These are phyloP conservation scores for Gadus chalcogrammus DNA, from an alignment of 2,113 vertebrate genomes.

Conservation along the genomic window DNA sequence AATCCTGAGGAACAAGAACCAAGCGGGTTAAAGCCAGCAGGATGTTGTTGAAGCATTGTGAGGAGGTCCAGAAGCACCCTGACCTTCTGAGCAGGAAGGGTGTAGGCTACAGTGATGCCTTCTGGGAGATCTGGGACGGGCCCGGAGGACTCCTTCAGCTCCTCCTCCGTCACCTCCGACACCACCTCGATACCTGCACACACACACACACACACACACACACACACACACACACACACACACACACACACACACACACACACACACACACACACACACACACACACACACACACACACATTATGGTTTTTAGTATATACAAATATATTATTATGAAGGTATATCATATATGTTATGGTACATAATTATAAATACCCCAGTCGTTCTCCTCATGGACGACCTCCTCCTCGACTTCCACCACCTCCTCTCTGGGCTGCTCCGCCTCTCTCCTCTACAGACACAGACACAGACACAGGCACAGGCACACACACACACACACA, in stretches of 20 bases:
- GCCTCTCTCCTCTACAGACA: slow-evolving; percentile 76
- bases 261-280: no score
- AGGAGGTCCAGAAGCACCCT: background rate
- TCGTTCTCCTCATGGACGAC: slow-evolving; percentile 91
- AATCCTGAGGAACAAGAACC: no score
- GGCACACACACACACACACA: no score
- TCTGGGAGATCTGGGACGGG: slow-evolving; percentile 83
- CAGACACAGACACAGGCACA: no score
- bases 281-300: no score
- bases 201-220: background rate
- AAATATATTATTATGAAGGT: no score
- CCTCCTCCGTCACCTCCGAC: slow-evolving; percentile 86
- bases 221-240: no score
- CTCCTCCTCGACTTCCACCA: slow-evolving; percentile 69
- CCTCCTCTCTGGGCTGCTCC: slow-evolving; percentile 74
- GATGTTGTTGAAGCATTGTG: no score
- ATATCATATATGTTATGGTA: no score
- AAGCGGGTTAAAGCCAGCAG: no score
- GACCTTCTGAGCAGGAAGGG: slow-evolving; percentile 70
- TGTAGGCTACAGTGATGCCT: slow-evolving; percentile 92
- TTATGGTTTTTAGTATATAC: no score
- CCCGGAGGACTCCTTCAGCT: slow-evolving; percentile 83
- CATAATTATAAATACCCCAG: slow-evolving; percentile 77
- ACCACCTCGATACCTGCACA: slow-evolving; percentile 88
- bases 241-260: no score